These are phyloP conservation scores for Bothrops jararaca DNA, from an alignment of 2,113 vertebrate species.

Conservation along the genomic window DNA sequence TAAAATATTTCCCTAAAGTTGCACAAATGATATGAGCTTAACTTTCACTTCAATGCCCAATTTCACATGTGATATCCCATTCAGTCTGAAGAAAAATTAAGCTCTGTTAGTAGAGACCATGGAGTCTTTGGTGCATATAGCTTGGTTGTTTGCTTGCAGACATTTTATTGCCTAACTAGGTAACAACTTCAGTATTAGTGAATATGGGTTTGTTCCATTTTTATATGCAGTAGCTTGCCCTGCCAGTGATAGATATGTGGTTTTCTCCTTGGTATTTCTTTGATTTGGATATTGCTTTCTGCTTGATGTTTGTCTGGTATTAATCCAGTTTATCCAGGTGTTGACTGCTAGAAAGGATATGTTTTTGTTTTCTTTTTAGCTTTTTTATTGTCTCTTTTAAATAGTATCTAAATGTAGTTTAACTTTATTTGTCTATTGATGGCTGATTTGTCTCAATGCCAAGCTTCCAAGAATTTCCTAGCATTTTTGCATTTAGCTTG, in stretches of 20 bases:
- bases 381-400: neutral
- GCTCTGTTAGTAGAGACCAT: neutral
- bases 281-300: neutral
- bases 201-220: neutral
- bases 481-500: neutral
- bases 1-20: neutral
- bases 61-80: neutral
- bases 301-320: neutral
- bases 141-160: neutral
- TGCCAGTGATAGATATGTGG: neutral
- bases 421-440: neutral
- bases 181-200: neutral
- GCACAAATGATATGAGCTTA: neutral
- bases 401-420: neutral
- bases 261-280: neutral
- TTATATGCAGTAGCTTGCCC: neutral
- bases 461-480: neutral
- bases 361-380: neutral
- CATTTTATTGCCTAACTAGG: neutral
- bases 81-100: neutral
- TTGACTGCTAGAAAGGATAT: neutral
- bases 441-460: neutral
- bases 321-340: neutral
- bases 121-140: neutral
- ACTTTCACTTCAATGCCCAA: neutral